Evolutionary conservation across 2,888 invertebrate species (phyloP), one percentile per base, ranked within the genome.

Genomic region (Leptopilina syphax): DNA sequence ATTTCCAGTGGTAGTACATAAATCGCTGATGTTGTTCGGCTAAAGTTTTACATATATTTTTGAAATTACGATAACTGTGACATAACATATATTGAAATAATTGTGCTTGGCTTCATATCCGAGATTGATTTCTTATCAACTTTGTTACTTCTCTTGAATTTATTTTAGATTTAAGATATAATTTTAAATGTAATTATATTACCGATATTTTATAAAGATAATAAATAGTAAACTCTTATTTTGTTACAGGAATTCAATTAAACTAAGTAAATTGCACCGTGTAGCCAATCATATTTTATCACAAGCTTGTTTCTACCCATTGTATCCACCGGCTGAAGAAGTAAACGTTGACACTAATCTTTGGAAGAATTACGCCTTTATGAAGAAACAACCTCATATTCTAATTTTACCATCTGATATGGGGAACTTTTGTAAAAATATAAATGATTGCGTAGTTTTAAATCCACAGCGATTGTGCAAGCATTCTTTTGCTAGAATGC

Each of bases 391-490:
- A 78, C 98, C 98, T 6, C 97, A 98, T 90, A 88, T 98, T 73
- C 92, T 98, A 18, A 92, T 98, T 80, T 91, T 97, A 85, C 98
- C 98, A 0, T 98, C 98, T 4, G 96, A 96, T 91, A 95, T 98
- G 86, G 94, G 96, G 90, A 95, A 95, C 91, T 98, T 97, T 86
- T 93, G 94, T 13, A 93, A 97, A 96, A 94, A 96, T 85, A 94
- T 97, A 27, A 94, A 95, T 86, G 96, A 95, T 1, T 96, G 96
- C 86, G 93, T 97, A 50, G 95, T 96, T 12, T 93, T 98, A 27
- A 98, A 98, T 93, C 98, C 98, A 0, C 98, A 97, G 85, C 94
- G 95, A 81, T 90, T 98, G 78, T 93, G 95, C 0, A 97, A 97
- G 91, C 96, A 96, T 68, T 96, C 96, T 0, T 98, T 95, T 92